Evolutionary conservation across 2,888 invertebrate species (phyloP), one percentile per base, ranked within the genome.

Genomic region (Tipula vernalis): DNA sequence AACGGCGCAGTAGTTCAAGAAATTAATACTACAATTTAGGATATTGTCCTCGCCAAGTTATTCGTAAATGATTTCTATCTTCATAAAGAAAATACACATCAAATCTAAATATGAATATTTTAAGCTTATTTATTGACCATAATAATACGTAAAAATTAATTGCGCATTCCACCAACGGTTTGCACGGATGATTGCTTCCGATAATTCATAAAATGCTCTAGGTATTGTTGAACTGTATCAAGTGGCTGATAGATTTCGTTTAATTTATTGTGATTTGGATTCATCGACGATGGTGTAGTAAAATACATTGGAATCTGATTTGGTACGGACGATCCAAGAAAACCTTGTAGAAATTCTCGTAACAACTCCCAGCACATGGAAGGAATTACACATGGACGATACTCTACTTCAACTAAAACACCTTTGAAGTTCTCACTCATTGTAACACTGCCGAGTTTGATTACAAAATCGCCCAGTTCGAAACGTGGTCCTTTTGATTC

Each of bases 351-450:
- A 90, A 98, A 97, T 92, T 99, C 98, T 86, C 97, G 94, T 89
- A 98, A 94, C 87, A 99, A 93, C 88, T 97, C 96, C 97, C 98
- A 98, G 88, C 98, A 98, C 88, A 95, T 95, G 39, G 94, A 95
- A 0, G 98, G 96, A 88, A 98, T 95, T 0, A 96, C 94, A 91
- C 98, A 98, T 0, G 98, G 98, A 85, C 96, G 94, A 90, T 98
- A 98, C 91, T 98, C 98, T 15, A 98, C 95, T 94, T 98, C 98
- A 85, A 98, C 95, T 4, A 98, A 93, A 86, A 98, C 95, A 6
- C 98, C 98, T 92, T 98, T 98, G 90, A 98, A 98, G 89, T 95
- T 97, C 89, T 97, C 96, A 91, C 96, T 97, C 93, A 98, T 96
- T 0, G 97, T 96, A 0, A 98, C 98, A 15, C 96, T 96, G 1